Percentiles rank a stretch among this genome's conserved stretches.
phyloP scores from a whole-genome alignment of 2,888 invertebrate genomes.

The Drosophila suboccidentalis region DNA sequence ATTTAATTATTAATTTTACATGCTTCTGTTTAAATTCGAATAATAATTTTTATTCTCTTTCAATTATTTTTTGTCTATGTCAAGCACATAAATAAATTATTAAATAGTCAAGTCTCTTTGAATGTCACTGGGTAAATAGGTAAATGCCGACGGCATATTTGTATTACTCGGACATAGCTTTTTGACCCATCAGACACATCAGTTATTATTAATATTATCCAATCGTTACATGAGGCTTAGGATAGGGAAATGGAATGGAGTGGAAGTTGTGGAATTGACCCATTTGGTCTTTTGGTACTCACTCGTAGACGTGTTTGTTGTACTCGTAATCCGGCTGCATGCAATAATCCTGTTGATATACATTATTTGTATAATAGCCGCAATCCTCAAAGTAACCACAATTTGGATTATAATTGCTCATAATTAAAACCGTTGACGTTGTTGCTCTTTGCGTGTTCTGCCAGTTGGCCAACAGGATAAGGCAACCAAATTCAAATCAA shows the following conservation, averaged over 20 bases:
- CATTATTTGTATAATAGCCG: conserved; percentile 82
- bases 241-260: conserved; percentile 1
- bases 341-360: conserved; percentile 85
- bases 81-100: neutral
- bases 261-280: conserved; percentile 8
- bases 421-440: conserved; percentile 64
- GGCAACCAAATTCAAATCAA: conserved; percentile 3
- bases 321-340: conserved; percentile 85
- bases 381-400: conserved; percentile 85
- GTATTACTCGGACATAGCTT: neutral
- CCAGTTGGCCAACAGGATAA: conserved; percentile 22
- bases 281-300: conserved; percentile 63
- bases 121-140: neutral
- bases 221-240: conserved; percentile 21
- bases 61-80: neutral
- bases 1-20: too few species aligned
- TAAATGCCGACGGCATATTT: conserved; percentile 28
- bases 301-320: conserved; percentile 84
- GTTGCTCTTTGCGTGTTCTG: conserved; percentile 41
- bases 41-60: too few species aligned
- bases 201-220: conserved; percentile 33
- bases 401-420: conserved; percentile 85
- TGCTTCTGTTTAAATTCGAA: too few species aligned
- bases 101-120: neutral
- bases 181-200: conserved; percentile 10